Conservation (phyloP, 2,888 invertebrate species). For the Platynereis dumerilii region DNA sequence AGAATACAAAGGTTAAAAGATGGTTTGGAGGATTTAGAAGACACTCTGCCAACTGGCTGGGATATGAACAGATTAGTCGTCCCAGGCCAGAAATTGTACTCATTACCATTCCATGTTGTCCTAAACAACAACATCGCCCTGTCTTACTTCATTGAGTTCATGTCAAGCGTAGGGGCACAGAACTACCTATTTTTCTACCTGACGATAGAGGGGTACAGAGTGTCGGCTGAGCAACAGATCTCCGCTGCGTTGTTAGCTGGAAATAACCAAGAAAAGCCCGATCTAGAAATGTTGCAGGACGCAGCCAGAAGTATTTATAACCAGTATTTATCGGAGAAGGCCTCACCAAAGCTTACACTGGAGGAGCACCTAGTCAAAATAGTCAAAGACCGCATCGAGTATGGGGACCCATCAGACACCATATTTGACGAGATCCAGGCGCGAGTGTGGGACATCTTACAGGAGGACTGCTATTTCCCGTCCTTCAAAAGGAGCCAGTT, state of each 20-base stretch:
- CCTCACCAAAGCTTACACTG: slow-evolving; percentile 71
- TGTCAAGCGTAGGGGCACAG: slow-evolving; percentile 74
- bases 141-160: slow-evolving; percentile 76
- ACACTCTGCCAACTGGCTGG: slow-evolving; percentile 36
- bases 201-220: slow-evolving; percentile 73
- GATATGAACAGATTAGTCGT: slow-evolving; percentile 37
- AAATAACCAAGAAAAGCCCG: slow-evolving; percentile 42
- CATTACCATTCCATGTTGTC: slow-evolving; percentile 75
- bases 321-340: slow-evolving; percentile 79
- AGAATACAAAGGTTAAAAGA: slow-evolving; percentile 67
- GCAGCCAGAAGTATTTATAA: slow-evolving; percentile 78
- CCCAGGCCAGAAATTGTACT: slow-evolving; percentile 58
- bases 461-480: slow-evolving; percentile 65
- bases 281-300: slow-evolving; percentile 67
- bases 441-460: slow-evolving; percentile 60
- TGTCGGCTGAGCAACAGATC: slow-evolving; percentile 76
- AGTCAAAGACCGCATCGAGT: slow-evolving; percentile 71
- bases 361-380: slow-evolving; percentile 69
- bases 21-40: slow-evolving; percentile 59
- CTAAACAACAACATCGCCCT: slow-evolving; percentile 79
- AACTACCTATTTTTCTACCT: slow-evolving; percentile 79
- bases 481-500: slow-evolving; percentile 73
- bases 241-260: slow-evolving; percentile 45
- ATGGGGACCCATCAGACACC: slow-evolving; percentile 71
- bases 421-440: slow-evolving; percentile 86